These are phyloP conservation scores for Listronotus oregonensis DNA, from an alignment of 1,140 invertebrate genomes.

Conservation along the genomic window DNA sequence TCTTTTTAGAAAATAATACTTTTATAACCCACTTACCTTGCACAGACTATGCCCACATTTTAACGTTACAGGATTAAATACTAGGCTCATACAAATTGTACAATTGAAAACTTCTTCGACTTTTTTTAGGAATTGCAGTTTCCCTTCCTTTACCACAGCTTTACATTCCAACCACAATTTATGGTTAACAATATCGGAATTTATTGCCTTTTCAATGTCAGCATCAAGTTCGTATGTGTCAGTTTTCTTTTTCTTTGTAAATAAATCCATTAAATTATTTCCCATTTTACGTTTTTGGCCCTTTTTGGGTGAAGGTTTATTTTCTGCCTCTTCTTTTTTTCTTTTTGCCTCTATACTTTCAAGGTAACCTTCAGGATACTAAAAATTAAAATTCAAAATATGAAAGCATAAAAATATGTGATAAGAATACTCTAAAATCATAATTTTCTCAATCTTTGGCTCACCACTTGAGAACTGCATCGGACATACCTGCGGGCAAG, in stretches of 20 bases:
- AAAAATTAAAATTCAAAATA: slow-evolving; percentile 6
- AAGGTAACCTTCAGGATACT: slow-evolving; percentile 80
- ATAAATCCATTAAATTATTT: slow-evolving; percentile 14
- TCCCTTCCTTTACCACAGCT: slow-evolving; percentile 55
- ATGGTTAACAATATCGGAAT: slow-evolving; percentile 60
- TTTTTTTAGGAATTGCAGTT: slow-evolving; percentile 67
- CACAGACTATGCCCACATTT: slow-evolving; percentile 80
- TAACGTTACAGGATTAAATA: slow-evolving; percentile 75
- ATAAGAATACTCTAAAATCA: neutral
- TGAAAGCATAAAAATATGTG: neutral
- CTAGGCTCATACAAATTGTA: slow-evolving; percentile 80
- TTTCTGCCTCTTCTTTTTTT: slow-evolving; percentile 25
- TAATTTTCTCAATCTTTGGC: too few relatives aligned
- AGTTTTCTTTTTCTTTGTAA: slow-evolving; percentile 57
- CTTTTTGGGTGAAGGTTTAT: slow-evolving; percentile 23
- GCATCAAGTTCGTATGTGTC: slow-evolving; percentile 58
- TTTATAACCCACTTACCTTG: slow-evolving; percentile 65
- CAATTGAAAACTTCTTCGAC: slow-evolving; percentile 75
- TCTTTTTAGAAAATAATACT: too few relatives aligned
- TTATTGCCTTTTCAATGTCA: slow-evolving; percentile 62
- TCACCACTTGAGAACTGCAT: neutral
- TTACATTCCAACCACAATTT: slow-evolving; percentile 73
- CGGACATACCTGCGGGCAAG: neutral
- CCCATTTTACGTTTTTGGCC: slow-evolving; percentile 45
- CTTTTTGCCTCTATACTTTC: slow-evolving; percentile 66